Evolutionary conservation across 2,888 invertebrate species (phyloP), one percentile per base, ranked within the genome.

Genomic region (Alsophila aescularia): DNA sequence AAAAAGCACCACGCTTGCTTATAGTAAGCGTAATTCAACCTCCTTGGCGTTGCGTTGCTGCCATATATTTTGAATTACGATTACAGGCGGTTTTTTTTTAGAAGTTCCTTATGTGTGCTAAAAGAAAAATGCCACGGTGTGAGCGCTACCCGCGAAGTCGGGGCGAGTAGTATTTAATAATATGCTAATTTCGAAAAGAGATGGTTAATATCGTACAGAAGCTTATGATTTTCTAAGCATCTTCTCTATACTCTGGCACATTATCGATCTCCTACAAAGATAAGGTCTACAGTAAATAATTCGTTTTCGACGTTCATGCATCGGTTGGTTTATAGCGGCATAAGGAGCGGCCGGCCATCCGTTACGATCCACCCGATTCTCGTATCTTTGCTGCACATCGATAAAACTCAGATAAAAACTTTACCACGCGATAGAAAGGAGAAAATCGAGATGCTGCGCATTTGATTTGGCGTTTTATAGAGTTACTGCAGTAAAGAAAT

Each of bases 241-340:
- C 21, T 18, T 27, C 10, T 36, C 10, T 64, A 56, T 61, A 67
- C 63, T 58, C 59, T 60, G 58, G 51, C 42, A 45, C 40, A 60
- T 60, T 36, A 68, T 56, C 60, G 64, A 65, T 66, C 66, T 65
- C 58, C 62, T 51, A 58, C 53, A 58, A 53, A 66, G 69, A 73
- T 72, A 62, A 58, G 48, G 51, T 58, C 58, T 62, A 64, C 64
- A 62, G 64, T 65, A 72, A 70, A 67, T 71, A 67, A 66, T 69
- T 69, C 72, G 67, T 69, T 71, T 61, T 69, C 63, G 57, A 60
- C 62, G 52, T 59, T 64, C 75, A 76, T 71, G 82, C 79, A 71
- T 72, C 73, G 77, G 59, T 76, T 66, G 73, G 69, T 79, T 72
- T 73, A 77, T 69, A 67, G 68, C 69, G 69, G 67, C 70, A 64